A percentile compares a stretch with the other conserved stretches of the same genome.
These are phyloP conservation scores for Cynodonichthys magdalenae DNA, from an alignment of 2,797 vertebrate genomes.

Conservation along the genomic window DNA sequence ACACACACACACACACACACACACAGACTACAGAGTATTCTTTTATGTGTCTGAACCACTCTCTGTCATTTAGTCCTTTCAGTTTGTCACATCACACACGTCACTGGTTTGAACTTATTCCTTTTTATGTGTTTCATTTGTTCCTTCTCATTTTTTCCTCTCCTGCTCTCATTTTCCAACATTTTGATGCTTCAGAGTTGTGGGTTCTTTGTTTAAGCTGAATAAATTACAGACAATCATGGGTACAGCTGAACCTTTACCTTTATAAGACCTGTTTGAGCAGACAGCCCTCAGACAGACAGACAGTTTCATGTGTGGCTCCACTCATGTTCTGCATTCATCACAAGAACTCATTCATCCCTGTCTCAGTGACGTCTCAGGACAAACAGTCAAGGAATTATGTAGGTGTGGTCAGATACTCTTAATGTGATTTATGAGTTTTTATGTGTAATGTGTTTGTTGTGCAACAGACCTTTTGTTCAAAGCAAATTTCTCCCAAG, in stretches of 20 bases:
- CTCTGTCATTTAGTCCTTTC: conserved; percentile 73
- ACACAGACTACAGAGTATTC: conserved; percentile 47
- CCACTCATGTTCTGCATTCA: no score
- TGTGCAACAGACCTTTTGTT: no score
- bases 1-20: conserved; percentile 18
- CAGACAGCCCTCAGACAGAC: background rate
- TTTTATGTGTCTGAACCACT: conserved; percentile 59
- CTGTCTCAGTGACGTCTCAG: no score
- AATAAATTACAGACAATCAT: conserved; percentile 40
- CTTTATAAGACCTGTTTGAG: no score
- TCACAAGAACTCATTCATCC: no score
- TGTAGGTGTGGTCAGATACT: no score
- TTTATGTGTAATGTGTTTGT: no score
- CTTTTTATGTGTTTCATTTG: conserved; percentile 22
- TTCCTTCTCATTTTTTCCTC: conserved; percentile 22
- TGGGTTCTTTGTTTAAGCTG: conserved; percentile 58
- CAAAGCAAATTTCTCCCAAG: no score
- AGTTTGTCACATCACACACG: conserved; percentile 63
- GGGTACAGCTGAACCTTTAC: no score
- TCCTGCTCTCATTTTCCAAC: conserved; percentile 27
- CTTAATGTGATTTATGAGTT: no score
- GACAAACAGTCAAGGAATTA: no score
- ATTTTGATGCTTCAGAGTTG: conserved; percentile 51
- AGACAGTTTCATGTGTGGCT: background rate
- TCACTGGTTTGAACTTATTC: conserved; percentile 40